A percentile compares a stretch with the other conserved stretches of the same genome.
Evolutionary conservation across 2,113 vertebrate genomes (phyloP).

Genomic region (Dasypus novemcinctus): DNA sequence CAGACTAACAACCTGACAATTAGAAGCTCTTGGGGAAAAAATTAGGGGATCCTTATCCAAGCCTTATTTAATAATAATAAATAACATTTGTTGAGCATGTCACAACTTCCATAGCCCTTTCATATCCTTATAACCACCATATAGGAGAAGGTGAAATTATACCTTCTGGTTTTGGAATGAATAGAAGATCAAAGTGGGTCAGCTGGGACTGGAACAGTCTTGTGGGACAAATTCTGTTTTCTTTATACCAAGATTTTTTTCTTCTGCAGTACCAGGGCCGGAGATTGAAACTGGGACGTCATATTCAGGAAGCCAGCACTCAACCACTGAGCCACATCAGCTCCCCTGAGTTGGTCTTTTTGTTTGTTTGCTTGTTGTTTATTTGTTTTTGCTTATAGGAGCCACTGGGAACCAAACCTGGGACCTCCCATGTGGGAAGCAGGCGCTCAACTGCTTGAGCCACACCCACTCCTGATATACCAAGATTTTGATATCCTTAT

Average conservation of each 20-base stretch:
- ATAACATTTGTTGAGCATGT: neutral
- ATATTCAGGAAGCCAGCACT: too few species aligned
- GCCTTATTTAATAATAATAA: conserved; percentile 9
- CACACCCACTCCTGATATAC: neutral
- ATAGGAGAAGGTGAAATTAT: neutral
- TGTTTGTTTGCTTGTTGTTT: too few species aligned
- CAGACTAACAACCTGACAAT: neutral
- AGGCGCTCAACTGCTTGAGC: too few species aligned
- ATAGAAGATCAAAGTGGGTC: neutral
- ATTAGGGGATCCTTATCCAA: neutral
- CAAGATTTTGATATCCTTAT: conserved; percentile 18
- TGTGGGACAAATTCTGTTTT: conserved; percentile 30
- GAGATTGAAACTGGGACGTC: too few species aligned
- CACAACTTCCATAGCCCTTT: neutral
- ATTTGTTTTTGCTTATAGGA: too few species aligned
- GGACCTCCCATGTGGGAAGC: too few species aligned
- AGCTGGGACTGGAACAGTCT: neutral
- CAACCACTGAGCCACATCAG: too few species aligned
- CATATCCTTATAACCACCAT: neutral
- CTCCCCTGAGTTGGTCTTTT: too few species aligned
- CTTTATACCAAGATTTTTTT: neutral
- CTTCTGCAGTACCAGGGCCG: too few species aligned
- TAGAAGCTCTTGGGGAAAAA: neutral
- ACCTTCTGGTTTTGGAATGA: neutral
- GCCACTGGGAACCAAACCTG: too few species aligned